phyloP scores from a whole-genome alignment of 2,888 invertebrate genomes.

The Leuctra nigra region DNA sequence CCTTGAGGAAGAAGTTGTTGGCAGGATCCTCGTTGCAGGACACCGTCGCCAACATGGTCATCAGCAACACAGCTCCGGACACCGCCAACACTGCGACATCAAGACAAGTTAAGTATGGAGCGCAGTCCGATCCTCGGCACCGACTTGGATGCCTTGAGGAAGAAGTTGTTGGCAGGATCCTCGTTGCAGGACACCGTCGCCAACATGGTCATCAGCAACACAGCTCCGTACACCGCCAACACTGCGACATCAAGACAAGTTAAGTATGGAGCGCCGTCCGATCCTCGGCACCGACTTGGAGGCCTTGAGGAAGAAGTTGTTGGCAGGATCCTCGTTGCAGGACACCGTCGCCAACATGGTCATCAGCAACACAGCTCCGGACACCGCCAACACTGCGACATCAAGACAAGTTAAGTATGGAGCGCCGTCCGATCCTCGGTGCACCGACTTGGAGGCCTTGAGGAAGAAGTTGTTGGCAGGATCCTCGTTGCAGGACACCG shows the following conservation, averaged over 20 bases:
- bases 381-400: not conserved
- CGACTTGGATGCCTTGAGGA: constrained; percentile 44
- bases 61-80: not conserved
- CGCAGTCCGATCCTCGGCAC: constrained; percentile 42
- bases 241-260: not conserved
- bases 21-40: constrained; percentile 9
- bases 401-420: not conserved
- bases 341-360: not conserved
- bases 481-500: constrained; percentile 11
- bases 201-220: not conserved
- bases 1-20: constrained; percentile 42
- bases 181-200: constrained; percentile 1
- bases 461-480: constrained; percentile 40
- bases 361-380: not conserved
- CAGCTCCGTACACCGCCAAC: not conserved
- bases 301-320: constrained; percentile 43
- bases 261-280: constrained; percentile 31
- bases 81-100: not conserved
- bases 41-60: constrained; percentile 1
- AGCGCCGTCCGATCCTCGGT: constrained; percentile 39
- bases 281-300: constrained; percentile 45
- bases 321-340: constrained; percentile 12
- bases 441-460: constrained; percentile 45
- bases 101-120: no score
- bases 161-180: constrained; percentile 36